Evolutionary conservation across 1,140 invertebrate species (phyloP), one percentile per base, ranked within the genome.

Genomic region (Oncopodura yosiiana): DNA sequence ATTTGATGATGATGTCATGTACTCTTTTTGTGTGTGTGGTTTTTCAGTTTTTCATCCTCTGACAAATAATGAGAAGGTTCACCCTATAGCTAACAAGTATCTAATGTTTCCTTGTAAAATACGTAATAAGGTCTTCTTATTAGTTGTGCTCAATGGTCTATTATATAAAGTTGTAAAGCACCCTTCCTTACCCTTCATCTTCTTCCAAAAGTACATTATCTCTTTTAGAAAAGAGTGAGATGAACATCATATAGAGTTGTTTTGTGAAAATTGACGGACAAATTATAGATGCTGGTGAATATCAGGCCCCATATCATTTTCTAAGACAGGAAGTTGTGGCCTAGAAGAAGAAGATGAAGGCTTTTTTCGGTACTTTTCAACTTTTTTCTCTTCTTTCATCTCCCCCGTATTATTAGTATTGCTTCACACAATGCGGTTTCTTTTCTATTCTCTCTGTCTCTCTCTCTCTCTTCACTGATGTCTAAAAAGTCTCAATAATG

Each of bases 321-420:
- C 58, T n/a, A n/a, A 61, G 53, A 56, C 58, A 61, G 58, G 58
- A 61, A 61, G 58, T 56, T 61, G 58, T 45, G 58, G 58, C 53
- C 54, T 56, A 30, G 26, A 38, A 38, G n/a, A n/a, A n/a, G n/a
- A n/a, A n/a, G n/a, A n/a, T n/a, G n/a, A n/a, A n/a, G n/a, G n/a
- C n/a, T n/a, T n/a, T n/a, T n/a, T n/a, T n/a, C n/a, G n/a, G n/a
- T n/a, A n/a, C n/a, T n/a, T n/a, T n/a, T n/a, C n/a, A n/a, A n/a
- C n/a, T n/a, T n/a, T n/a, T 43, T 41, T 52, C 39, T 39, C 26
- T 36, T 32, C 18, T 29, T 43, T 16, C 24, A 8, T 49, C 18
- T 30, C 41, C 29, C 32, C 24, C 32, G 19, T 19, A 24, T 34
- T 18, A 14, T 3, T 16, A 44, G 27, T 44, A n/a, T 30, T 52